phyloP scores from a whole-genome alignment of 2,888 invertebrate genomes.

The Tetranychus truncatus region DNA sequence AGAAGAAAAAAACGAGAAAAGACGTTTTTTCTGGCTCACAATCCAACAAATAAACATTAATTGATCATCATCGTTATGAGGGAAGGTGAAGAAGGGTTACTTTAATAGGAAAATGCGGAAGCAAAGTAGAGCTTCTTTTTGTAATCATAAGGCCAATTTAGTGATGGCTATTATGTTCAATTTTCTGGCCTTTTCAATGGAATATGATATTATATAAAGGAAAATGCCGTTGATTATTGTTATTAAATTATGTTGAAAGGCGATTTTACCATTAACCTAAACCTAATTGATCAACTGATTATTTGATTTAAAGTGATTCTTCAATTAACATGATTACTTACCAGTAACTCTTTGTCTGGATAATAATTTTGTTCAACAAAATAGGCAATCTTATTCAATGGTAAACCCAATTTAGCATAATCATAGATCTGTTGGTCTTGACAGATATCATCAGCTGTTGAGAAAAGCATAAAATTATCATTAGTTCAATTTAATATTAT shows the following conservation, averaged over 20 bases:
- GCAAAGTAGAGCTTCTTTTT: not conserved
- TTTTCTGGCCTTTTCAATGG: not conserved
- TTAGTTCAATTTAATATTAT: too few relatives aligned
- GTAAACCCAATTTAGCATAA: slow-evolving; percentile 65
- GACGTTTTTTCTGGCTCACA: not conserved
- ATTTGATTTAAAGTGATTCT: not conserved
- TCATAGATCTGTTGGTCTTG: slow-evolving; percentile 60
- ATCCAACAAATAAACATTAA: not conserved
- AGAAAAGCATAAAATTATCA: not conserved
- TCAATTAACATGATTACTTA: slow-evolving; percentile 29
- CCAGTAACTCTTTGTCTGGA: slow-evolving; percentile 76
- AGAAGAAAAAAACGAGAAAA: not conserved
- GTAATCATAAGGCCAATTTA: not conserved
- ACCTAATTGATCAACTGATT: not conserved
- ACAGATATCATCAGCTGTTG: slow-evolving; percentile 53
- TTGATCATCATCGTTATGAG: not conserved
- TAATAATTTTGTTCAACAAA: slow-evolving; percentile 80
- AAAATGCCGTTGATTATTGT: not conserved
- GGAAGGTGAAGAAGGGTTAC: not conserved
- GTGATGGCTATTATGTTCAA: not conserved
- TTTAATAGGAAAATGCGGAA: not conserved
- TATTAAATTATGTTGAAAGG: not conserved
- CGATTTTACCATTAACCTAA: not conserved
- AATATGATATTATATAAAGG: not conserved
- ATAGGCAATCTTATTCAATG: slow-evolving; percentile 75